Conservation (phyloP, 2,113 vertebrate species). For the Cottus gobio region DNA sequence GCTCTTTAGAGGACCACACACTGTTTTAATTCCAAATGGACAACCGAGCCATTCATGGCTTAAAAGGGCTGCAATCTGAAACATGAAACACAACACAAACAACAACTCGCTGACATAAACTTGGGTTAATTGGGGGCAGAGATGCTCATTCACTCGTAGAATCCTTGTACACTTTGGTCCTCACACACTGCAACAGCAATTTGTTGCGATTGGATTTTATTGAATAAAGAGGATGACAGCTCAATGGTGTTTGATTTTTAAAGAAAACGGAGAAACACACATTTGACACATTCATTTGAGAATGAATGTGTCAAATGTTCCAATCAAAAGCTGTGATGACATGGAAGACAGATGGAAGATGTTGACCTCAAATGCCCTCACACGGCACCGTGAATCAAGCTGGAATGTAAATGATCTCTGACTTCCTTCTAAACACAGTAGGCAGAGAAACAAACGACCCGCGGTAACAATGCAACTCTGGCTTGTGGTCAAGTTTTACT, state of each 20-base stretch:
- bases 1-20: constrained; percentile 39
- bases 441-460: constrained; percentile 23
- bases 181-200: not conserved
- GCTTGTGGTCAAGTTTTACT: constrained; percentile 29
- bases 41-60: constrained; percentile 17
- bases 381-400: constrained; percentile 25
- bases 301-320: not conserved
- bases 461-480: constrained; percentile 32
- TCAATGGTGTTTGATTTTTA: not conserved
- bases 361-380: not conserved
- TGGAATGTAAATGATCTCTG: constrained; percentile 62
- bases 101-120: constrained; percentile 31
- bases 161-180: not conserved
- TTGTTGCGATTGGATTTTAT: not conserved
- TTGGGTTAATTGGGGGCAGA: constrained; percentile 52
- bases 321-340: too few species aligned
- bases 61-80: constrained; percentile 24
- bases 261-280: not conserved
- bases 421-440: constrained; percentile 50
- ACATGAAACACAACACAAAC: constrained; percentile 36
- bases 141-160: constrained; percentile 14
- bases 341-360: not conserved
- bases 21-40: constrained; percentile 40
- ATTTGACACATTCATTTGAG: not conserved
- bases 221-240: not conserved